phyloP scores from a whole-genome alignment of 2,888 invertebrate genomes.

The Sericinus montela region DNA sequence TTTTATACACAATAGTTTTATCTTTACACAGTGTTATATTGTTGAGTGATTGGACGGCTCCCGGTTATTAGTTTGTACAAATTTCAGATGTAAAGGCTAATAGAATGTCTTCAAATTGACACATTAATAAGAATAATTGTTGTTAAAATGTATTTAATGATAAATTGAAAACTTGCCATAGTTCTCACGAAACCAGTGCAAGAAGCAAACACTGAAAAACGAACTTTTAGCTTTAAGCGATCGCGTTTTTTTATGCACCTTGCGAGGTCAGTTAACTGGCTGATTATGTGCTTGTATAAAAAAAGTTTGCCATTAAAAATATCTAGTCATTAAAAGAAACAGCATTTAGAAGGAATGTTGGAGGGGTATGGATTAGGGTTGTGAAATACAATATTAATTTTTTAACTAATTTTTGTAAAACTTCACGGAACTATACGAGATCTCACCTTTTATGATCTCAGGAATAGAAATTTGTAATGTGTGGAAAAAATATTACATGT shows the following conservation, averaged over 20 bases:
- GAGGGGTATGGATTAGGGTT: conserved; percentile 70
- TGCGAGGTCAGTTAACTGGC: conserved; percentile 20
- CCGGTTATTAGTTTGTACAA: conserved; percentile 69
- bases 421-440: conserved; percentile 52
- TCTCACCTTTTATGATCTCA: conserved; percentile 72
- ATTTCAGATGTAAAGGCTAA: conserved; percentile 31
- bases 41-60: conserved; percentile 76
- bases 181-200: conserved; percentile 39
- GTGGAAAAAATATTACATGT: no score
- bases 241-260: conserved; percentile 24
- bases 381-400: conserved; percentile 72
- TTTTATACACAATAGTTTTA: conserved; percentile 77
- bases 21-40: conserved; percentile 75
- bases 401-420: conserved; percentile 43
- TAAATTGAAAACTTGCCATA: conserved; percentile 42
- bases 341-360: conserved; percentile 52
- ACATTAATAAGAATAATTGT: conserved; percentile 35
- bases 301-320: conserved; percentile 60
- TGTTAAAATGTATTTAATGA: conserved; percentile 31
- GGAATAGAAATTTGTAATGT: conserved; percentile 31
- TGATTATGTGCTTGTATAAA: conserved; percentile 18
- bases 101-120: conserved; percentile 50
- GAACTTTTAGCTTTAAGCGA: conserved; percentile 32
- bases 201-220: conserved; percentile 27
- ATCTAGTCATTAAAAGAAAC: conserved; percentile 34